Percentiles rank a stretch among this genome's conserved stretches.
These are phyloP conservation scores for Silurus meridionalis DNA, from an alignment of 2,113 vertebrate species.

Conservation along the genomic window DNA sequence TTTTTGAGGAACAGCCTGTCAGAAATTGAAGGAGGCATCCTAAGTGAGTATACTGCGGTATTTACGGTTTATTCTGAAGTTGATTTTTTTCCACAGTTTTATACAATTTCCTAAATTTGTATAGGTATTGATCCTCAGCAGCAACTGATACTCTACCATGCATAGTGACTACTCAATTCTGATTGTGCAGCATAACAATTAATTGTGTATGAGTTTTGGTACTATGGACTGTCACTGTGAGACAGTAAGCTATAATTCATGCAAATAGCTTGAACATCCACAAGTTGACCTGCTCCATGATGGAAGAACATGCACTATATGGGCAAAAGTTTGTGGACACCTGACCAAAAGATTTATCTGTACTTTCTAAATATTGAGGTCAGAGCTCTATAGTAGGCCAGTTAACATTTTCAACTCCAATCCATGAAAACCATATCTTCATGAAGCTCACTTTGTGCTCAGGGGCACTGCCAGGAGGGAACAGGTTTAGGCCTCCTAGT, in stretches of 20 bases:
- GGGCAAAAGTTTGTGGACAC: no score
- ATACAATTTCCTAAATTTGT: background rate
- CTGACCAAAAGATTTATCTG: no score
- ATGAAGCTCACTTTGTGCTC: no score
- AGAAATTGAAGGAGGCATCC: background rate
- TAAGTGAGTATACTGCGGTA: background rate
- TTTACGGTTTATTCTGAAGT: background rate
- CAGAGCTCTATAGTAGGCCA: no score
- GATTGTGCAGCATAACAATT: background rate
- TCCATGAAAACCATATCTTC: no score
- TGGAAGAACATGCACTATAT: background rate
- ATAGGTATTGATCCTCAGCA: background rate
- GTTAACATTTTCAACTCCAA: no score
- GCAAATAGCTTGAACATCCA: background rate
- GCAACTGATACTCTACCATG: background rate
- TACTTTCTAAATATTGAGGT: no score
- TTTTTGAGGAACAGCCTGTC: background rate
- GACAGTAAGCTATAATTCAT: background rate
- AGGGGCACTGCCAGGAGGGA: no score
- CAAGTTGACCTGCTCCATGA: background rate
- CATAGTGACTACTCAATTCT: background rate
- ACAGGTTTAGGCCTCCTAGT: no score
- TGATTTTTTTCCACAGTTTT: background rate
- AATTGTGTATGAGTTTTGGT: background rate
- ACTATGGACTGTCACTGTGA: background rate